Evolutionary conservation across 1,140 invertebrate species (phyloP).

Genomic region (Cherax quadricarinatus): DNA sequence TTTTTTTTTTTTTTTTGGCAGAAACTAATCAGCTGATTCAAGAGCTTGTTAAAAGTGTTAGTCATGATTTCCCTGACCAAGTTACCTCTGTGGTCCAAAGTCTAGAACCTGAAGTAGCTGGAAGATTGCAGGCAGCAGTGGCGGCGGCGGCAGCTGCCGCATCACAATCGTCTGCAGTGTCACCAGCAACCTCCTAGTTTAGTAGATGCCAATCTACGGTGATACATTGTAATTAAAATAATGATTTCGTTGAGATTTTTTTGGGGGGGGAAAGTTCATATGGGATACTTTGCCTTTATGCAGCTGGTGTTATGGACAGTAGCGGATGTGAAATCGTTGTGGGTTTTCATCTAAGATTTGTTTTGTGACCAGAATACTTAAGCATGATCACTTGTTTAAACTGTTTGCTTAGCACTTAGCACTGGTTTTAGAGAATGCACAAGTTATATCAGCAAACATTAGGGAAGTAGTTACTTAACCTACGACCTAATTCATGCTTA

Average conservation of each 20-base stretch:
- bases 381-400: neutral
- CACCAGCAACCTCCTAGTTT: slow-evolving; percentile 30
- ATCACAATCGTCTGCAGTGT: neutral
- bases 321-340: neutral
- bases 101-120: slow-evolving; percentile 57
- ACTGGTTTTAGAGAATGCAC: slow-evolving; percentile 11
- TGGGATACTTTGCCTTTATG: neutral
- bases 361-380: neutral
- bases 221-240: neutral
- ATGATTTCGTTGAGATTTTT: neutral
- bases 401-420: neutral
- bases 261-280: neutral
- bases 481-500: neutral
- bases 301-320: neutral
- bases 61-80: slow-evolving; percentile 80
- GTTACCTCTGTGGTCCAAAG: slow-evolving; percentile 76
- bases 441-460: neutral
- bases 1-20: slow-evolving; percentile 72
- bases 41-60: slow-evolving; percentile 79
- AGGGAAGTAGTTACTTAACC: neutral
- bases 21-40: slow-evolving; percentile 78
- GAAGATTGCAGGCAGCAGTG: slow-evolving; percentile 38
- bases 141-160: slow-evolving; percentile 20
- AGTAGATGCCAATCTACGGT: neutral
- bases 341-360: neutral